Evolutionary conservation across 2,888 invertebrate species (phyloP).

Genomic region (Pherbina coryleti): DNA sequence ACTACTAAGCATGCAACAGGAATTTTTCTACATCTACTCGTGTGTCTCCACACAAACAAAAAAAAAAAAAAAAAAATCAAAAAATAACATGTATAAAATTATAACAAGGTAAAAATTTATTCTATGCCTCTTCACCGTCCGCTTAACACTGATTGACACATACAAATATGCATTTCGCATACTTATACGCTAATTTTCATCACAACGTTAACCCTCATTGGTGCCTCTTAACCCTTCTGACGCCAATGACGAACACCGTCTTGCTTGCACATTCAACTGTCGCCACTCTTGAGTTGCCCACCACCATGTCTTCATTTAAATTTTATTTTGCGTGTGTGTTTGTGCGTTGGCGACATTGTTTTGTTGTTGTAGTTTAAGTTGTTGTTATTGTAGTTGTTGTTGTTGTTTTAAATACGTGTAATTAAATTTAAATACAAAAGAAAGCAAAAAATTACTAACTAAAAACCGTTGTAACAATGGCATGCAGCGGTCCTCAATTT

Average conservation of each 20-base stretch:
- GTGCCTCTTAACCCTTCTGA: background rate
- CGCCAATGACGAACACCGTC: background rate
- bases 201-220: background rate
- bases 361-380: conserved; percentile 2
- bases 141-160: conserved; percentile 39
- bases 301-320: background rate
- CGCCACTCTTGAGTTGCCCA: background rate
- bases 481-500: conserved; percentile 44
- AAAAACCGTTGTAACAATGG: conserved; percentile 50
- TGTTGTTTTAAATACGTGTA: conserved; percentile 60
- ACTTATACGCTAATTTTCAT: conserved; percentile 31
- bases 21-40: conserved; percentile 28
- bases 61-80: background rate
- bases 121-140: conserved; percentile 35
- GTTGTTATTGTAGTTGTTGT: conserved; percentile 35
- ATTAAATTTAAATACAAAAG: conserved; percentile 56
- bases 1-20: conserved; percentile 62
- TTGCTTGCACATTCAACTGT: background rate
- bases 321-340: conserved; percentile 14
- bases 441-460: conserved; percentile 29
- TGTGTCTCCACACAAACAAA: background rate
- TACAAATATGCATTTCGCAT: conserved; percentile 25
- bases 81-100: background rate
- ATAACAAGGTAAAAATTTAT: conserved; percentile 45
- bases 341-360: background rate